These are phyloP conservation scores for Drosophila sturtevanti DNA, from an alignment of 1,140 invertebrate species.

Conservation along the genomic window DNA sequence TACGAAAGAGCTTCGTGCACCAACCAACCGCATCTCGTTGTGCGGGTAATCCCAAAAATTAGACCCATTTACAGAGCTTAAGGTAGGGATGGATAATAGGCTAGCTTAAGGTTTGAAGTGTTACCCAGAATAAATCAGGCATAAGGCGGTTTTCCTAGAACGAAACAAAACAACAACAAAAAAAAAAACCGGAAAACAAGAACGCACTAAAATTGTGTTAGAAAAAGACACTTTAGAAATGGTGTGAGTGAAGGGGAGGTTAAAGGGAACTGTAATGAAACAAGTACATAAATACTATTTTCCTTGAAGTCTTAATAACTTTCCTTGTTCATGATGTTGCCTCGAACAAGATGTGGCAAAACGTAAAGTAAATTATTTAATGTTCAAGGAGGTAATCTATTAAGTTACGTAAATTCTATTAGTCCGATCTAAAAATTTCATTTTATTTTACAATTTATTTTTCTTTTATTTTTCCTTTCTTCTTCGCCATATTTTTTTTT, in stretches of 20 bases:
- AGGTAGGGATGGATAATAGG: slow-evolving; percentile 3
- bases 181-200: background rate
- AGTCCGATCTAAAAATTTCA: background rate
- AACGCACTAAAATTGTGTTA: background rate
- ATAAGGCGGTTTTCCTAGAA: background rate
- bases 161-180: slow-evolving; percentile 18
- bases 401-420: background rate
- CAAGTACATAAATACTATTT: background rate
- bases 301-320: background rate
- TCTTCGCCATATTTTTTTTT: background rate
- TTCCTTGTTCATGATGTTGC: background rate
- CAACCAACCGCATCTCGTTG: background rate
- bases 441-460: background rate
- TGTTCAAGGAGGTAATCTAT: background rate
- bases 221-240: too few relatives aligned
- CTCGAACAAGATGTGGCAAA: too few relatives aligned
- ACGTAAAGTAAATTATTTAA: background rate
- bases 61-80: background rate
- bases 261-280: background rate
- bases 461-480: background rate
- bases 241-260: background rate
- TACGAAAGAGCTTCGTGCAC: background rate
- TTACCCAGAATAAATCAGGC: background rate
- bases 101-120: slow-evolving; percentile 1
- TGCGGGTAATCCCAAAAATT: background rate